phyloP scores from a whole-genome alignment of 2,888 invertebrate species.

The Lysandra bellargus region DNA sequence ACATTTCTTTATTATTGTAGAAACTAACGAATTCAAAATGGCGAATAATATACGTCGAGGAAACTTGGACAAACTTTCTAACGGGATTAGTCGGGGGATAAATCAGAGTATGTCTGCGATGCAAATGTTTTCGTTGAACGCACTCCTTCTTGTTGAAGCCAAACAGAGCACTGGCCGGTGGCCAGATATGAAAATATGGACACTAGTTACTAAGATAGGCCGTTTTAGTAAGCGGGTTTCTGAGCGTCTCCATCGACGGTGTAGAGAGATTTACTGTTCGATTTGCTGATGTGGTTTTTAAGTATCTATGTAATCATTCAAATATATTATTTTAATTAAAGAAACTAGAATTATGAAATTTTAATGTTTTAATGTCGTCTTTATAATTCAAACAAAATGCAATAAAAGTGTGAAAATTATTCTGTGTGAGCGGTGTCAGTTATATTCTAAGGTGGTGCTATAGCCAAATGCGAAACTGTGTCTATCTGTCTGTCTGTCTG shows the following conservation, averaged over 20 bases:
- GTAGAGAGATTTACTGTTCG: not conserved
- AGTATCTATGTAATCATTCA: too few species aligned
- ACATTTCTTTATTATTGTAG: not conserved
- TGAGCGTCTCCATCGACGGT: not conserved
- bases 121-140: conserved; percentile 34
- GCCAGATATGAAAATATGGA: conserved; percentile 43
- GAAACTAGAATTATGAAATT: too few species aligned
- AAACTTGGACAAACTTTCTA: conserved; percentile 4
- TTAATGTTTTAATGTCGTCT: too few species aligned
- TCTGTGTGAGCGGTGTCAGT: too few species aligned
- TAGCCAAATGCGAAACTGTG: too few species aligned
- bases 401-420: too few species aligned
- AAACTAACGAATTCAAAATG: not conserved
- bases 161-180: conserved; percentile 42
- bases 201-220: conserved; percentile 28
- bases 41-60: not conserved
- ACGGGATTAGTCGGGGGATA: conserved; percentile 3
- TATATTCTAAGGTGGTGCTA: too few species aligned
- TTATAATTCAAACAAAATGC: too few species aligned
- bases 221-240: not conserved
- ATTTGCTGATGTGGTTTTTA: not conserved
- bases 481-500: too few species aligned
- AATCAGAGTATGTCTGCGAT: conserved; percentile 29
- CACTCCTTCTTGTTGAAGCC: conserved; percentile 38
- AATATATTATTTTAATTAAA: too few species aligned